phyloP scores from a whole-genome alignment of 2,888 invertebrate species.

The Platerodrilus igneus region DNA sequence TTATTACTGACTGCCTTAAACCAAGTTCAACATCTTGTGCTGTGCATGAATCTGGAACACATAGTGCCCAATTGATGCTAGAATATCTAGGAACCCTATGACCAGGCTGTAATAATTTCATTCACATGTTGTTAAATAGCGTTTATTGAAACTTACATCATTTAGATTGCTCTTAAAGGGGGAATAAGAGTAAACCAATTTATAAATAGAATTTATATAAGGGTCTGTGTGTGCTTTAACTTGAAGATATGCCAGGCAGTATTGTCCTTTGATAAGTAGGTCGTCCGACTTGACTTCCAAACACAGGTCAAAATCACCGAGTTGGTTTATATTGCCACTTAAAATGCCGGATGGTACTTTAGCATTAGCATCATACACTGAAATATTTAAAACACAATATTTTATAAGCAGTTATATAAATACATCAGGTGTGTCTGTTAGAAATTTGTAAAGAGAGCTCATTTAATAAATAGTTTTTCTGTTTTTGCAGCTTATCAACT shows the following conservation, averaged over 20 bases:
- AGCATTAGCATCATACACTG: conserved; percentile 48
- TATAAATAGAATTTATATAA: conserved; percentile 52
- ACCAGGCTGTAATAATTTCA: conserved; percentile 58
- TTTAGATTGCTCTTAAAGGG: conserved; percentile 60
- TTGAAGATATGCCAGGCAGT: conserved; percentile 62
- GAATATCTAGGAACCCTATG: conserved; percentile 66
- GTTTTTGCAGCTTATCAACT: too few species aligned
- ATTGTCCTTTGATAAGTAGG: conserved; percentile 53
- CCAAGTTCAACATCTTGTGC: conserved; percentile 56
- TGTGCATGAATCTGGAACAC: conserved; percentile 60
- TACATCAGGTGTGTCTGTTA: background rate
- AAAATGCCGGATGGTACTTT: conserved; percentile 46
- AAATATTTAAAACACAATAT: conserved; percentile 17
- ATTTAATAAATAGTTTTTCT: background rate
- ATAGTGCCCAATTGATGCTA: conserved; percentile 63
- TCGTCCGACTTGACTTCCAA: conserved; percentile 34
- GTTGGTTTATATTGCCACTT: conserved; percentile 46
- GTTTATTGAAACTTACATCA: conserved; percentile 61
- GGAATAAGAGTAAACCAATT: conserved; percentile 56
- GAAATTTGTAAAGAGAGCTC: conserved; percentile 1
- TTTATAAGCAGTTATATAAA: background rate
- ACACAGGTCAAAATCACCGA: conserved; percentile 47
- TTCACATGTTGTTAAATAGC: too few species aligned
- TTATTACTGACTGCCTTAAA: conserved; percentile 49
- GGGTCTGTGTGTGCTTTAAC: conserved; percentile 51